Percentiles rank a stretch among this genome's conserved stretches.
Conservation (phyloP, 53 echinoderm and acorn worm genomes). For the Holothuria leucospilota region DNA sequence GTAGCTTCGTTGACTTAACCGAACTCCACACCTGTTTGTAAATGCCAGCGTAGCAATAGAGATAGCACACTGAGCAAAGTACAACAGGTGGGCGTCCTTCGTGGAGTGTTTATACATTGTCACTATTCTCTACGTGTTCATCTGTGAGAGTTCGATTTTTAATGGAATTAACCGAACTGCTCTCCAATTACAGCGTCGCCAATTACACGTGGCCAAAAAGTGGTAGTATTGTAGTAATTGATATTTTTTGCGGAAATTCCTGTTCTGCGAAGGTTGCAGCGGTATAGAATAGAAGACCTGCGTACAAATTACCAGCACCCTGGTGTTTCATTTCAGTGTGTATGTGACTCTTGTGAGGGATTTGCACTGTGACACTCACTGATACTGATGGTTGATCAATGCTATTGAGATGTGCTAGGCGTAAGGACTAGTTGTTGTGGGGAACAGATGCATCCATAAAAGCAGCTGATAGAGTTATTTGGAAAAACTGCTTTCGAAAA, state of each 20-base stretch:
- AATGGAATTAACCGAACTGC: neutral
- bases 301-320: too few species aligned
- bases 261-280: neutral
- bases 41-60: conserved; percentile 21
- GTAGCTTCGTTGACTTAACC: neutral
- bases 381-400: too few species aligned
- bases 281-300: neutral
- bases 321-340: too few species aligned
- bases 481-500: too few species aligned
- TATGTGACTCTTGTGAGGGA: too few species aligned
- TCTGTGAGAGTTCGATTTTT: conserved; percentile 28
- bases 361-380: too few species aligned
- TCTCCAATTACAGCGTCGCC: neutral
- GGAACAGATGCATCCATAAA: too few species aligned
- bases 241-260: conserved; percentile 3
- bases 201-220: conserved; percentile 6
- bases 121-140: conserved; percentile 1
- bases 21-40: conserved; percentile 36
- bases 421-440: too few species aligned
- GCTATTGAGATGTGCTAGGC: too few species aligned
- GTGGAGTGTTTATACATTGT: conserved; percentile 10
- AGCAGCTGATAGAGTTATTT: too few species aligned
- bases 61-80: conserved; percentile 8
- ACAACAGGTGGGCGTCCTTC: conserved; percentile 28
- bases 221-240: neutral